Conservation (phyloP, 1,140 invertebrate genomes). For the Drosophila pectinifera region DNA sequence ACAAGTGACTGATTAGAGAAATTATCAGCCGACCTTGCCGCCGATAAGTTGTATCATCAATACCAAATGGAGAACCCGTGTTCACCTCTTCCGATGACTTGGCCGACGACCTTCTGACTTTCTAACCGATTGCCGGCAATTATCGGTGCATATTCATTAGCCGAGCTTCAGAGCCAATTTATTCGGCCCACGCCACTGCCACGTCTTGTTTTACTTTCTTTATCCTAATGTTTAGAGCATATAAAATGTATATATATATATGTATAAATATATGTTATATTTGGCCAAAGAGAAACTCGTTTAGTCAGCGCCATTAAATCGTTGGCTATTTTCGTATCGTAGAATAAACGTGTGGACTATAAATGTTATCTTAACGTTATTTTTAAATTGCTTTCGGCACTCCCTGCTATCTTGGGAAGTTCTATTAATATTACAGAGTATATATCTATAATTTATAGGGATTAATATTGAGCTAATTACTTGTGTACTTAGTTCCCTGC, state of each 20-base stretch:
- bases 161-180: constrained; percentile 13
- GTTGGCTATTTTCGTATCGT: constrained; percentile 32
- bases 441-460: no score
- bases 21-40: constrained; percentile 67
- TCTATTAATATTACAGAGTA: no score
- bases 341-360: constrained; percentile 34
- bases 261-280: no score
- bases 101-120: constrained; percentile 46
- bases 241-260: constrained; percentile 28
- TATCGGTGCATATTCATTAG: constrained; percentile 37
- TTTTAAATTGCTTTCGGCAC: constrained; percentile 30
- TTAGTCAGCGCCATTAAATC: constrained; percentile 26
- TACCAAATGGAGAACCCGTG: constrained; percentile 66
- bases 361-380: constrained; percentile 33
- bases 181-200: constrained; percentile 23
- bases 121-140: constrained; percentile 28
- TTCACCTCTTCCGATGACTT: constrained; percentile 30
- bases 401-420: constrained; percentile 23
- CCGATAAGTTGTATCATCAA: constrained; percentile 42
- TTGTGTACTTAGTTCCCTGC: no score
- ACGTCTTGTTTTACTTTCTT: constrained; percentile 45
- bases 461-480: no score
- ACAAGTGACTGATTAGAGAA: constrained; percentile 74
- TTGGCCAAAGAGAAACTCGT: constrained; percentile 33
- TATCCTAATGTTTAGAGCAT: constrained; percentile 10